Conservation (phyloP, 2,888 invertebrate species). For the Philereme vetulata region DNA sequence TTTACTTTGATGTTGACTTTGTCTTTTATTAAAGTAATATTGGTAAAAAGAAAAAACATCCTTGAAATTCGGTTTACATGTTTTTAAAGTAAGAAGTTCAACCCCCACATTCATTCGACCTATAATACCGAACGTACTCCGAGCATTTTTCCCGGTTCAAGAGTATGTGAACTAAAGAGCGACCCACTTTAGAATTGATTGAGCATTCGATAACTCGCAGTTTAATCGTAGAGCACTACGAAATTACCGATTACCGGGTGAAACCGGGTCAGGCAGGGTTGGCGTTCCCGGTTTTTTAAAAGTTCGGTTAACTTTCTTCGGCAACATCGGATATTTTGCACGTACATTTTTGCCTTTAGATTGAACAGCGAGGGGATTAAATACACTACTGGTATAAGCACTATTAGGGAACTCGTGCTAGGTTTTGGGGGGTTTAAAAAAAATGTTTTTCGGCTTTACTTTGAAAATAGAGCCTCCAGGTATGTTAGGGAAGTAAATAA, state of each 20-base stretch:
- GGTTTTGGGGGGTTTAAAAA: too few species aligned
- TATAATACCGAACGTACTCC: not conserved
- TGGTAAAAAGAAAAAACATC: too few species aligned
- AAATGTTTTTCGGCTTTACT: too few species aligned
- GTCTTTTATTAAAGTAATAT: too few species aligned
- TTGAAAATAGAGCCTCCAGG: too few species aligned
- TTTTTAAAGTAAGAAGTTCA: constrained; percentile 17
- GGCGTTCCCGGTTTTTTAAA: constrained; percentile 12
- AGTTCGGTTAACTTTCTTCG: not conserved
- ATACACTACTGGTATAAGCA: too few species aligned
- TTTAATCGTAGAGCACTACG: constrained; percentile 35
- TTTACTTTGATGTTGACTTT: too few species aligned
- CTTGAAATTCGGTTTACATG: not conserved
- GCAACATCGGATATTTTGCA: not conserved
- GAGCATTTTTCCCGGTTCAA: constrained; percentile 23
- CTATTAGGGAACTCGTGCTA: too few species aligned
- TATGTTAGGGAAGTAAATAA: too few species aligned
- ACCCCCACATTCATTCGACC: constrained; percentile 6
- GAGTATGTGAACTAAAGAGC: constrained; percentile 24
- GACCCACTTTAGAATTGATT: constrained; percentile 42
- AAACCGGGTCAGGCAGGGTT: constrained; percentile 33
- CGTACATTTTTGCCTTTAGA: too few species aligned
- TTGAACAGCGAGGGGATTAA: too few species aligned
- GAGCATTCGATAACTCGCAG: constrained; percentile 37
- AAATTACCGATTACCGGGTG: constrained; percentile 37